Evolutionary conservation across 2,888 invertebrate genomes (phyloP), one percentile per base, ranked within the genome.

Genomic region (Sepioteuthis lessoniana): DNA sequence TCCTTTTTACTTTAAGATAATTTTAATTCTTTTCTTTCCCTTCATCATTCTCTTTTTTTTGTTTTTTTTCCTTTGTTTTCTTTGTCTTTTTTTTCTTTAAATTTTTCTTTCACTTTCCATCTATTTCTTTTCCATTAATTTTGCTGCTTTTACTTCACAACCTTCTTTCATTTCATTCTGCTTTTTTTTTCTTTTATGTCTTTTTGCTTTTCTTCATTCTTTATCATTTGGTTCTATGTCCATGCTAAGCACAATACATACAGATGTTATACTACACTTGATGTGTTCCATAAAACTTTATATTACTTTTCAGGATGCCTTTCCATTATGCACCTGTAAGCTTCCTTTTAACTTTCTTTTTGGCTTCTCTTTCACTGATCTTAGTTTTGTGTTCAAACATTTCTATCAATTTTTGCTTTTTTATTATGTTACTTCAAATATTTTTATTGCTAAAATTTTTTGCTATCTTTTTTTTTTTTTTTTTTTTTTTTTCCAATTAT

Each of bases 231-330:
- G n/a, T 76, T 35, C 76, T 16, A 76, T 76, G n/a, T 76, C 76
- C 76, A 76, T 76, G 76, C 76, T 35, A n/a, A 76, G n/a, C n/a
- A 76, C 76, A 76, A 76, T 76, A 35, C n/a, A 76, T 76, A 76
- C 76, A 76, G 76, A n/a, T 76, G 76, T 76, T 76, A 76, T 76
- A 76, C 76, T 76, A 76, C 76, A 76, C 76, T 76, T 76, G 76
- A 76, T 76, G 76, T 76, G 76, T 76, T 76, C 76, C 76, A 76
- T 76, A 76, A 76, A 76, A 76, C 76, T 76, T 76, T 76, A 76
- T n/a, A 76, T n/a, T 76, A 76, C 76, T 76, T 76, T 76, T 76
- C 76, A 76, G 76, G 76, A 76, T 76, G 76, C 76, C n/a, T 76
- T 76, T 35, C 76, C 76, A 76, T 76, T n/a, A 76, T 76, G 76